Base-by-base conservation (phyloP, 2,113 vertebrate species). In the Philantomba maxwellii region DNA sequence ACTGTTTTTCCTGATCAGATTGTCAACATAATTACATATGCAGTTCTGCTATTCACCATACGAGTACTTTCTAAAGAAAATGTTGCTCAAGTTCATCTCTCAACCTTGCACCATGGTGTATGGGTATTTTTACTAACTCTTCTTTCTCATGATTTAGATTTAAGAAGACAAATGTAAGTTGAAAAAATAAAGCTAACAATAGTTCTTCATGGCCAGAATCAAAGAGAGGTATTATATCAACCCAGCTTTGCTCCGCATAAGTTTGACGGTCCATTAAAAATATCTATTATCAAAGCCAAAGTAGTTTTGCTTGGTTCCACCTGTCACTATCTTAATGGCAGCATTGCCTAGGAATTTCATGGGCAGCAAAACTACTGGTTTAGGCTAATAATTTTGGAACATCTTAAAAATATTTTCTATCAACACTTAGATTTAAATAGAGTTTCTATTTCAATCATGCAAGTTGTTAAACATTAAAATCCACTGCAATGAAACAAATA, bases 401-500 rank as follows among this genome's bases (percentile, higher is more conserved):
- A 85, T 26, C 25, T 97, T 95, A n/a, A 87, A 97, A 91, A 87
- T 88, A 30, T 43, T 90, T 85, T 64, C 57, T 70, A 75, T 39
- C 82, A 90, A 92, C 33, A 85, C 47, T 94, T 75, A 81, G 55
- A 94, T 95, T 81, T 43, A 96, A 95, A 75, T 75, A 97, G 93
- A 94, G 12, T 91, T 94, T 95, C 97, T 95, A 93, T 96, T 96
- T 96, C 88, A 83, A 94, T 93, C 1, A 0, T 94, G 70, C 64
- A 94, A 91, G 93, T 84, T 87, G 82, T 91, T 92, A 94, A 97
- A 96, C 55, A 95, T 11, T 55, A 14, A 95, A 94, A 94, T 94
- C 43, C 77, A 92, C 62, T 83, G 80, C 88, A 92, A 45, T 16
- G 95, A 97, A 49, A 28, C 97, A 92, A 81, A 96, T 87, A 95